Evolutionary conservation across 1,140 invertebrate species (phyloP).

Genomic region (Hirudo medicinalis): DNA sequence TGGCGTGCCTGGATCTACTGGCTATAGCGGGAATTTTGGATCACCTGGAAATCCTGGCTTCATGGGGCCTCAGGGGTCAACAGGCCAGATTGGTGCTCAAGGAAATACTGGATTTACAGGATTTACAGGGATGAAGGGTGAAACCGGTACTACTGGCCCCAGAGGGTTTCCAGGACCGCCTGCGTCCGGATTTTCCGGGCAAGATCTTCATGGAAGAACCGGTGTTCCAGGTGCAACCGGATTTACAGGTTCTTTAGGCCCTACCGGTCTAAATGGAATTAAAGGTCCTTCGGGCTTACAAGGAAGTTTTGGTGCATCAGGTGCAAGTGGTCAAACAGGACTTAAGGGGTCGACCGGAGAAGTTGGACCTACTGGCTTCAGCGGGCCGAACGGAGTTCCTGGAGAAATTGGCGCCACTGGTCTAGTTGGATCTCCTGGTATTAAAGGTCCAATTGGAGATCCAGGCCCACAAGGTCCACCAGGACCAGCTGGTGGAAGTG

Average conservation of each 20-base stretch:
- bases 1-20: constrained; percentile 10
- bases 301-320: neutral
- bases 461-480: constrained; percentile 9
- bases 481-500: neutral
- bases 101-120: constrained; percentile 16
- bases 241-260: constrained; percentile 8
- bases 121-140: constrained; percentile 11
- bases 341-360: constrained; percentile 5
- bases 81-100: neutral
- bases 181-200: neutral
- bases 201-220: constrained; percentile 2
- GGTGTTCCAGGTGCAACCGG: constrained; percentile 17
- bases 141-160: constrained; percentile 12
- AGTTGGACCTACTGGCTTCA: constrained; percentile 4
- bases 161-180: neutral
- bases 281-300: neutral
- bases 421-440: constrained; percentile 11
- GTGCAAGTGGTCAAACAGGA: neutral
- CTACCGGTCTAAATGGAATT: neutral
- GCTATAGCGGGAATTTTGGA: constrained; percentile 5
- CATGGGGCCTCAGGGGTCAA: constrained; percentile 12
- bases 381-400: constrained; percentile 12
- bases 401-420: constrained; percentile 18
- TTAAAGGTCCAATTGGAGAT: constrained; percentile 15
- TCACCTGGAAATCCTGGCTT: neutral